Conservation (phyloP, 2,113 vertebrate species). For the Centropristis striata region DNA sequence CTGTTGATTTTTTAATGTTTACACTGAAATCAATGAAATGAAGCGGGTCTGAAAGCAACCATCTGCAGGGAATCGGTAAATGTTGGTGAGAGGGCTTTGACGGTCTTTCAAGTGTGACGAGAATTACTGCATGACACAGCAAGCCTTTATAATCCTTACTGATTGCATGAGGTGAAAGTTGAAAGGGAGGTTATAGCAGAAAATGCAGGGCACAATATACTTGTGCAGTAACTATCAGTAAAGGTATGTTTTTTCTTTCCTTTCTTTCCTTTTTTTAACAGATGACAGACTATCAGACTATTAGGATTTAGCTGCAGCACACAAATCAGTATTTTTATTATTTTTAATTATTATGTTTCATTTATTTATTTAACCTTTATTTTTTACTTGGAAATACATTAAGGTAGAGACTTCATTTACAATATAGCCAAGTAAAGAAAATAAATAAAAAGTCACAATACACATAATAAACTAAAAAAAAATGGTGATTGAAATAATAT, state of each 20-base stretch:
- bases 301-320: not conserved
- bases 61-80: not conserved
- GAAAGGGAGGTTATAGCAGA: constrained; percentile 1
- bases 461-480: too few species aligned
- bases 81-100: constrained; percentile 10
- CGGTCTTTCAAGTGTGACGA: not conserved
- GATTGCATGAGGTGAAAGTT: constrained; percentile 42
- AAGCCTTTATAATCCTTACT: constrained; percentile 42
- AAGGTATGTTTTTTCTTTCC: not conserved
- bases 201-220: not conserved
- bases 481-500: too few species aligned
- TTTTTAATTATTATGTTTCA: too few species aligned
- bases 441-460: too few species aligned
- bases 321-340: not conserved
- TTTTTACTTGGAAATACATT: too few species aligned
- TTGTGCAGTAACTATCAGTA: not conserved
- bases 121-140: not conserved
- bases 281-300: not conserved
- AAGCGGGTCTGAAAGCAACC: not conserved
- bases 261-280: constrained; percentile 1
- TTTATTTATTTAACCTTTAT: too few species aligned
- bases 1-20: not conserved
- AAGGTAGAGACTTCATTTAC: too few species aligned
- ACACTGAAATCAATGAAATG: not conserved
- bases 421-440: too few species aligned